These are phyloP conservation scores for Myotis yumanensis DNA, from an alignment of 2,113 vertebrate species.

Conservation along the genomic window DNA sequence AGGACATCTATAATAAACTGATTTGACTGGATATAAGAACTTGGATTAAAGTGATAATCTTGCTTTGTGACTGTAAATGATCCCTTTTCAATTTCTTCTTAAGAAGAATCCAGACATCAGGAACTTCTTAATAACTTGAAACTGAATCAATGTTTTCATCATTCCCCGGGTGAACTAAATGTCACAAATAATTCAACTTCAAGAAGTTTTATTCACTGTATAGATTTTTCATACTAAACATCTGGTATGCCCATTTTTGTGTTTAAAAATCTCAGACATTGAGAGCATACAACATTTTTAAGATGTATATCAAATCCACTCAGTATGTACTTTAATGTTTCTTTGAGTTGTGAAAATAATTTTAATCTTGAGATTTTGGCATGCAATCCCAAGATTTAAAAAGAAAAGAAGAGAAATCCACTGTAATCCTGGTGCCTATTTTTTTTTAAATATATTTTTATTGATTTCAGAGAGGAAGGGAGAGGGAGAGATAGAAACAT, in stretches of 20 bases:
- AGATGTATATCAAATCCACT: background rate
- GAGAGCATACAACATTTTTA: background rate
- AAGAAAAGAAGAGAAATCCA: constrained; percentile 60
- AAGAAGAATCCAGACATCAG: constrained; percentile 36
- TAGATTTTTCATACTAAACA: background rate
- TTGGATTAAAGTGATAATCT: background rate
- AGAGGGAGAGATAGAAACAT: too few relatives aligned
- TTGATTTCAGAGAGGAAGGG: too few relatives aligned
- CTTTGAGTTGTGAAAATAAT: constrained; percentile 84
- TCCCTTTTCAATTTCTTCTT: constrained; percentile 39
- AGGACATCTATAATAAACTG: background rate
- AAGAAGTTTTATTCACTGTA: constrained; percentile 39
- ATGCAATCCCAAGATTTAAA: constrained; percentile 70
- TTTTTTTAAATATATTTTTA: too few relatives aligned
- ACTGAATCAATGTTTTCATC: constrained; percentile 39
- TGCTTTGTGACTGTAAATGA: background rate
- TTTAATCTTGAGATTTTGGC: constrained; percentile 75
- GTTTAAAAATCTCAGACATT: background rate
- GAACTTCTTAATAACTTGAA: constrained; percentile 53
- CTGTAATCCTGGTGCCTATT: constrained; percentile 55
- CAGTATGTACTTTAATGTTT: constrained; percentile 43
- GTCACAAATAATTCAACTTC: constrained; percentile 21
- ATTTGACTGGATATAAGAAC: background rate
- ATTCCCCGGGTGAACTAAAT: constrained; percentile 6
- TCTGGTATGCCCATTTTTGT: background rate